Conservation (phyloP, 2,888 invertebrate genomes). For the Diogma glabrata region DNA sequence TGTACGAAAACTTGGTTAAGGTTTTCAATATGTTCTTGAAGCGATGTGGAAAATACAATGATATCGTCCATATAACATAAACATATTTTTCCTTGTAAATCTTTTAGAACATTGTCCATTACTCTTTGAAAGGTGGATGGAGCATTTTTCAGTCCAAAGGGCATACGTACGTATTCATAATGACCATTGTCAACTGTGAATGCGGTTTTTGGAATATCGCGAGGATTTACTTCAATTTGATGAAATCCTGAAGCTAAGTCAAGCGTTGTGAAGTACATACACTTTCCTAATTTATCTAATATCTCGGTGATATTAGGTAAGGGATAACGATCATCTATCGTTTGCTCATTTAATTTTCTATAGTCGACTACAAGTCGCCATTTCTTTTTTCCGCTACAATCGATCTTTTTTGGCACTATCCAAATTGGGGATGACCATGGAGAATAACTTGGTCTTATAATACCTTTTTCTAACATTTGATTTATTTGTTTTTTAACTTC, state of each 20-base stretch:
- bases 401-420: conserved; percentile 16
- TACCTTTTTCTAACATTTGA: too few relatives aligned
- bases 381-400: conserved; percentile 21
- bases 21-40: conserved; percentile 23
- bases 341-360: conserved; percentile 20
- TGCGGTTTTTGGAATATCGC: conserved; percentile 15
- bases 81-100: conserved; percentile 16
- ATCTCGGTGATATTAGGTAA: conserved; percentile 20
- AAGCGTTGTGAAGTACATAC: background rate
- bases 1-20: conserved; percentile 13
- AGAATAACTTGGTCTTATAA: too few relatives aligned
- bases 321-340: conserved; percentile 22
- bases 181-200: background rate
- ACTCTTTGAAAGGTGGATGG: background rate
- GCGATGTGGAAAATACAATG: conserved; percentile 21
- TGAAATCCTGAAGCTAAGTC: background rate
- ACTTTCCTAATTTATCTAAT: conserved; percentile 15
- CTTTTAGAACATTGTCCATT: background rate
- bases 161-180: background rate
- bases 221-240: conserved; percentile 12
- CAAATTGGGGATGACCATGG: conserved; percentile 21
- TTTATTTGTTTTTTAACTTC: too few relatives aligned
- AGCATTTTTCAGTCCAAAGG: background rate
- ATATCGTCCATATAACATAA: conserved; percentile 23
- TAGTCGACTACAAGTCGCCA: conserved; percentile 16